Evolutionary conservation across 2,113 vertebrate genomes (phyloP).

Genomic region (Choloepus hoffmanni): DNA sequence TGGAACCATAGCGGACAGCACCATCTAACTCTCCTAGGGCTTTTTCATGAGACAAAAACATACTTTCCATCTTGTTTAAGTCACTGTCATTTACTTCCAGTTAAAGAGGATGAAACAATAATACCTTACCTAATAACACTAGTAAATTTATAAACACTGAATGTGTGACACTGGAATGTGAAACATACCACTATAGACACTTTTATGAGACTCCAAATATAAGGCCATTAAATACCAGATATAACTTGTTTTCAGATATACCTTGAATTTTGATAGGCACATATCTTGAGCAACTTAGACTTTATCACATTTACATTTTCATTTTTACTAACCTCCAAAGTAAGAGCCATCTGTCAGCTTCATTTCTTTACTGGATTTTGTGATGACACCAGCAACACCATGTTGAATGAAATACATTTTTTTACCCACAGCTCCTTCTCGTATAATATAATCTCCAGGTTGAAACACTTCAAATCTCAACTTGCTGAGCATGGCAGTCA

Average conservation of each 20-base stretch:
- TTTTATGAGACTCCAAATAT: not conserved
- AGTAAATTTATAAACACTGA: not conserved
- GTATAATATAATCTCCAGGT: constrained; percentile 98
- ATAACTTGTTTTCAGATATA: not conserved
- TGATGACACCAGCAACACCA: constrained; percentile 97
- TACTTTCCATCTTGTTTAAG: not conserved
- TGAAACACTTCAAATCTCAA: constrained; percentile 98
- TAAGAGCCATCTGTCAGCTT: constrained; percentile 98
- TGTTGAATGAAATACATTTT: constrained; percentile 99
- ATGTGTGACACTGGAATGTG: not conserved
- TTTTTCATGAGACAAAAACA: not conserved
- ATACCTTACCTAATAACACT: no score
- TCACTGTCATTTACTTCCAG: not conserved
- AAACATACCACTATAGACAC: not conserved
- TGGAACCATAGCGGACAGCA: not conserved
- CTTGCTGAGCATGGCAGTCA: constrained; percentile 99
- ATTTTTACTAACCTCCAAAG: constrained; percentile 94
- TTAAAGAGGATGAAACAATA: not conserved
- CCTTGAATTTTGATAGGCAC: not conserved
- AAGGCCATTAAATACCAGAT: not conserved
- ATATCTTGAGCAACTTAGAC: not conserved
- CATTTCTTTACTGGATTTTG: constrained; percentile 98
- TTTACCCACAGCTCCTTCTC: constrained; percentile 98
- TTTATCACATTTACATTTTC: not conserved
- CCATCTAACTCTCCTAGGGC: not conserved